Percentiles rank a stretch among this genome's conserved stretches.
Evolutionary conservation across 2,797 vertebrate genomes (phyloP).

Genomic region (Chelidonichthys spinosus): DNA sequence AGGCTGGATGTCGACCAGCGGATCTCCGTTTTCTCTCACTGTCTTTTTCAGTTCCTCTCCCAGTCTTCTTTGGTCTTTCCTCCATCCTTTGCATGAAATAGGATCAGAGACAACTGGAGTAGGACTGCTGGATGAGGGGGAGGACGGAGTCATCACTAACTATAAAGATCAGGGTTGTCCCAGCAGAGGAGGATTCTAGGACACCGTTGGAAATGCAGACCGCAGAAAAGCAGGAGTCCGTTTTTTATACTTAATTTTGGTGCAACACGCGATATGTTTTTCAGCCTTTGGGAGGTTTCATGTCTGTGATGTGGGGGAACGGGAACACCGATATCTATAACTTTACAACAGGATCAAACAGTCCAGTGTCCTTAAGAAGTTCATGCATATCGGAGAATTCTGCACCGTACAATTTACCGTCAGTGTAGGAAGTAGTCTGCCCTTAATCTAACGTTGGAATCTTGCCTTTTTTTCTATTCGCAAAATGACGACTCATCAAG

Average conservation of each 20-base stretch:
- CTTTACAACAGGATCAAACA: too few relatives aligned
- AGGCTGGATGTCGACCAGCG: constrained; percentile 48
- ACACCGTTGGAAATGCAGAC: not conserved
- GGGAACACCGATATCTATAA: too few relatives aligned
- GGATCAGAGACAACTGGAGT: constrained; percentile 57
- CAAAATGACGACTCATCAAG: too few relatives aligned
- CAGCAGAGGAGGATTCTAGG: constrained; percentile 37
- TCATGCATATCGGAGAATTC: too few relatives aligned
- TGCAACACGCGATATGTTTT: too few relatives aligned
- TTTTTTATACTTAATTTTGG: not conserved
- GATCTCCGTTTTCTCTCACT: constrained; percentile 21
- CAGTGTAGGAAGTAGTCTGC: too few relatives aligned
- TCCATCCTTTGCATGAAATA: constrained; percentile 47
- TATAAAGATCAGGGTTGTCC: constrained; percentile 8
- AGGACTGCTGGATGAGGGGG: constrained; percentile 31
- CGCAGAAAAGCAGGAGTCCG: not conserved
- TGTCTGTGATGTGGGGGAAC: too few relatives aligned
- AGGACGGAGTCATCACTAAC: constrained; percentile 7
- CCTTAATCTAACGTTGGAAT: too few relatives aligned
- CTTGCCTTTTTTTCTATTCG: too few relatives aligned
- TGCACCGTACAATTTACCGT: too few relatives aligned
- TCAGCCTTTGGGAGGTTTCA: too few relatives aligned
- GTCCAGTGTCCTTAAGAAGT: too few relatives aligned
- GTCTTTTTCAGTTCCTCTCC: constrained; percentile 20
- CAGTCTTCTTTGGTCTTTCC: constrained; percentile 14